These are phyloP conservation scores for Amiota mariae DNA, from an alignment of 2,888 invertebrate genomes.

Conservation along the genomic window DNA sequence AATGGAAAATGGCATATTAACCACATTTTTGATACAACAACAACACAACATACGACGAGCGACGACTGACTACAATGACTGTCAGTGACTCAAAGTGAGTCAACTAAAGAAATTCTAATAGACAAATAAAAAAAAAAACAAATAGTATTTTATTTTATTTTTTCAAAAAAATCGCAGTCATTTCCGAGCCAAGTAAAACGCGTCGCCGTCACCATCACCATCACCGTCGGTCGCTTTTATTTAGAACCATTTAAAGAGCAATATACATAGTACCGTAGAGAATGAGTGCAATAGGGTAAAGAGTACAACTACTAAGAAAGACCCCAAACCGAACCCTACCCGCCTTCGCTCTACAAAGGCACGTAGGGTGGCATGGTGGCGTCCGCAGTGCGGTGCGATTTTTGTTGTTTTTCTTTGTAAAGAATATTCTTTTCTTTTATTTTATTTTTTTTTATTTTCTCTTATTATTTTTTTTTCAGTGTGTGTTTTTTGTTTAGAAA, in stretches of 20 bases:
- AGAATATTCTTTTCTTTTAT: too few relatives aligned
- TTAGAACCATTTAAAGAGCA: background rate
- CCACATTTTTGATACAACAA: slow-evolving; percentile 9
- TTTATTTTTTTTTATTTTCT: background rate
- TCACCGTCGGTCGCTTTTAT: background rate
- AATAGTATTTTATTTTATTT: too few relatives aligned
- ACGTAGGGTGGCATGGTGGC: slow-evolving; percentile 18
- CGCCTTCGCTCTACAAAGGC: background rate
- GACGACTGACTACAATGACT: too few relatives aligned
- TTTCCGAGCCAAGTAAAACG: slow-evolving; percentile 8
- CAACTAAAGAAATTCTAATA: too few relatives aligned
- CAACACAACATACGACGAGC: background rate
- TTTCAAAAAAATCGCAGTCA: background rate
- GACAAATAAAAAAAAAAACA: too few relatives aligned
- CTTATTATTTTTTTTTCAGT: slow-evolving; percentile 10
- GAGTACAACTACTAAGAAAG: too few relatives aligned
- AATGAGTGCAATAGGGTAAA: too few relatives aligned
- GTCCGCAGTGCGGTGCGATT: background rate
- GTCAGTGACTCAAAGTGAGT: too few relatives aligned
- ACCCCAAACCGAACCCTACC: background rate
- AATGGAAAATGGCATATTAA: slow-evolving; percentile 30
- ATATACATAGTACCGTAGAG: too few relatives aligned
- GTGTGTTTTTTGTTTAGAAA: slow-evolving; percentile 61
- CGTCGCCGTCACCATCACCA: background rate
- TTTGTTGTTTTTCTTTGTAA: slow-evolving; percentile 9